phyloP scores from a whole-genome alignment of 2,113 vertebrate species.

The Ailurus styani region DNA sequence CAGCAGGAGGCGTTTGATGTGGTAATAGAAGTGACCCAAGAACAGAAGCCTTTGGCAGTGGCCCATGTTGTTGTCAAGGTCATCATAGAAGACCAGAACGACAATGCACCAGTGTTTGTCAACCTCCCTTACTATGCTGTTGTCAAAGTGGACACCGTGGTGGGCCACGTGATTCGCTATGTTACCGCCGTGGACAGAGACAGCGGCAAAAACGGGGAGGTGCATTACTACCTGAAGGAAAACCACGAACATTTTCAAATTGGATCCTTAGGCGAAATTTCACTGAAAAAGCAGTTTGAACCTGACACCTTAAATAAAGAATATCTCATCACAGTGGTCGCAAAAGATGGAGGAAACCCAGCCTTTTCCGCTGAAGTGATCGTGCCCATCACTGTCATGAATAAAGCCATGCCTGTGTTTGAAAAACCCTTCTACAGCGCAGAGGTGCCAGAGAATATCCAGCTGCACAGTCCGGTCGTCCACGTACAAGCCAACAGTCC shows the following conservation, averaged over 20 bases:
- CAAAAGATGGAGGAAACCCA: constrained; percentile 90
- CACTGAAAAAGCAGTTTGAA: constrained; percentile 90
- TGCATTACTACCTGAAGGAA: constrained; percentile 90
- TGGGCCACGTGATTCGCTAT: constrained; percentile 86
- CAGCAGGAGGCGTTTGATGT: constrained; percentile 89
- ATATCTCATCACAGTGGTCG: constrained; percentile 89
- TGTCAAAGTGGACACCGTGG: constrained; percentile 90
- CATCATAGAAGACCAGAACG: constrained; percentile 91
- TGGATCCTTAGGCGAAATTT: constrained; percentile 87
- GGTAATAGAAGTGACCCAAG: constrained; percentile 91
- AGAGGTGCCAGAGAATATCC: constrained; percentile 93
- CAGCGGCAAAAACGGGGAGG: constrained; percentile 86
- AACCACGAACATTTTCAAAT: constrained; percentile 91
- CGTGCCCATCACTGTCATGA: constrained; percentile 92
- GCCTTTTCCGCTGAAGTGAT: constrained; percentile 88
- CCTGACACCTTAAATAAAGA: constrained; percentile 89
- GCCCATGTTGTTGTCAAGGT: constrained; percentile 91
- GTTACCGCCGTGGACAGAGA: constrained; percentile 94
- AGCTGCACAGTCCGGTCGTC: constrained; percentile 91
- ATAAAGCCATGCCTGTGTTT: constrained; percentile 95
- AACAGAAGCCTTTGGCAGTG: constrained; percentile 83
- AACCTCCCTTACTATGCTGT: constrained; percentile 94
- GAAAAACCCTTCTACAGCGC: constrained; percentile 96
- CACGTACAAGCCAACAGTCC: constrained; percentile 94
- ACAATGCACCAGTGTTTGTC: constrained; percentile 93